A percentile compares a stretch with the other conserved stretches of the same genome.
Evolutionary conservation across 2,888 invertebrate species (phyloP).

Genomic region (Orthosia gothica): DNA sequence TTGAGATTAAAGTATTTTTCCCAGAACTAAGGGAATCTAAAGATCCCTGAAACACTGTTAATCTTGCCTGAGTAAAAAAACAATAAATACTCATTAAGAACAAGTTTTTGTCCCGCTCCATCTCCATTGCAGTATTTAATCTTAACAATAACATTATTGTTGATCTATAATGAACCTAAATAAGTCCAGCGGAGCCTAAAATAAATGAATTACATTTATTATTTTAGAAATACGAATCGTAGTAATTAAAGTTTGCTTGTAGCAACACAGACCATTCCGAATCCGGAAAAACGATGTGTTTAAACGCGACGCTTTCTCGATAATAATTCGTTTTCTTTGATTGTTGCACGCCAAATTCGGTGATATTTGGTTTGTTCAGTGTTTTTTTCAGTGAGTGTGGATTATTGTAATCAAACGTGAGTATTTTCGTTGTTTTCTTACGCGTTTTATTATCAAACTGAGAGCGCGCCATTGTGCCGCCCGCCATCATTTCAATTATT

Average conservation of each 20-base stretch:
- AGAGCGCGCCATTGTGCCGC: conserved; percentile 85
- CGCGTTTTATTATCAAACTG: conserved; percentile 54
- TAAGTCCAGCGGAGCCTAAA: too few species aligned
- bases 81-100: not conserved
- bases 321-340: conserved; percentile 75
- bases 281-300: conserved; percentile 77
- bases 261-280: conserved; percentile 68
- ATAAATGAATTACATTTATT: too few species aligned
- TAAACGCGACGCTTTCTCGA: conserved; percentile 78
- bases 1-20: not conserved
- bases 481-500: conserved; percentile 84
- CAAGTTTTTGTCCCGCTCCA: not conserved
- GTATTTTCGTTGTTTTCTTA: conserved; percentile 71
- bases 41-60: not conserved
- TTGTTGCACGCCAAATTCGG: conserved; percentile 68
- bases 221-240: not conserved
- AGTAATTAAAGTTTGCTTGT: conserved; percentile 13
- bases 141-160: not conserved
- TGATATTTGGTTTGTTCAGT: conserved; percentile 73
- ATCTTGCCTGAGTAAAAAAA: conserved; percentile 23
- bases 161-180: too few species aligned
- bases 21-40: not conserved
- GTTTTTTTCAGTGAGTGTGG: conserved; percentile 71
- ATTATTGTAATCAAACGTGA: conserved; percentile 75
- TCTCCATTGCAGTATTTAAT: too few species aligned